Percentiles rank a stretch among this genome's conserved stretches.
These are phyloP conservation scores for Chrysolina haemoptera DNA, from an alignment of 2,888 invertebrate species.

Conservation along the genomic window DNA sequence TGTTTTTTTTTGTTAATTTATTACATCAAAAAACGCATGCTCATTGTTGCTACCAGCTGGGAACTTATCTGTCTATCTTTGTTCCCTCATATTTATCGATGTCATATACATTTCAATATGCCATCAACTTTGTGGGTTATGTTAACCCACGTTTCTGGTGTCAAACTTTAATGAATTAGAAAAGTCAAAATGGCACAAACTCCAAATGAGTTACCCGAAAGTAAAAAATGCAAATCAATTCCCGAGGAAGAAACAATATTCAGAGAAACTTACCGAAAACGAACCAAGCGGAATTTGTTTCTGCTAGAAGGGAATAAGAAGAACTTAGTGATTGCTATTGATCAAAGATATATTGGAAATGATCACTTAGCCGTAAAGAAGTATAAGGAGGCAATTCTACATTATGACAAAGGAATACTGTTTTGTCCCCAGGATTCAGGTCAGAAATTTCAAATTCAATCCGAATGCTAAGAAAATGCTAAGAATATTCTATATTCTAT, in stretches of 20 bases:
- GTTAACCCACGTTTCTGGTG: too few species aligned
- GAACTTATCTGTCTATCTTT: too few species aligned
- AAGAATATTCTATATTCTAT: too few species aligned
- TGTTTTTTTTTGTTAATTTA: neutral
- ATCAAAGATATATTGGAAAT: neutral
- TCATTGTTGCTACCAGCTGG: neutral
- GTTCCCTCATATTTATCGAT: too few species aligned
- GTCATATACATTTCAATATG: too few species aligned
- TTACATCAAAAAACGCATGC: neutral
- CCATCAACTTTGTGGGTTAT: too few species aligned
- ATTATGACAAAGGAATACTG: conserved; percentile 6
- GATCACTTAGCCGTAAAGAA: neutral
- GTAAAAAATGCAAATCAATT: neutral
- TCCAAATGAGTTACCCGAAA: neutral
- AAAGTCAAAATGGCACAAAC: neutral
- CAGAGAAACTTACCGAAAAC: neutral
- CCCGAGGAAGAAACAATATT: neutral
- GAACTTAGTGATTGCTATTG: neutral
- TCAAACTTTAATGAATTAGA: too few species aligned
- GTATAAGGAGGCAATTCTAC: neutral
- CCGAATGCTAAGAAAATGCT: neutral
- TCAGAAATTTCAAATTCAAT: neutral
- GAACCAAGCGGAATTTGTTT: neutral
- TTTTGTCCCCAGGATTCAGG: neutral
- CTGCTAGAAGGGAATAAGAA: neutral